A percentile compares a stretch with the other conserved stretches of the same genome.
Conservation (phyloP, 2,113 vertebrate species). For the Campylorhamphus procurvoides region DNA sequence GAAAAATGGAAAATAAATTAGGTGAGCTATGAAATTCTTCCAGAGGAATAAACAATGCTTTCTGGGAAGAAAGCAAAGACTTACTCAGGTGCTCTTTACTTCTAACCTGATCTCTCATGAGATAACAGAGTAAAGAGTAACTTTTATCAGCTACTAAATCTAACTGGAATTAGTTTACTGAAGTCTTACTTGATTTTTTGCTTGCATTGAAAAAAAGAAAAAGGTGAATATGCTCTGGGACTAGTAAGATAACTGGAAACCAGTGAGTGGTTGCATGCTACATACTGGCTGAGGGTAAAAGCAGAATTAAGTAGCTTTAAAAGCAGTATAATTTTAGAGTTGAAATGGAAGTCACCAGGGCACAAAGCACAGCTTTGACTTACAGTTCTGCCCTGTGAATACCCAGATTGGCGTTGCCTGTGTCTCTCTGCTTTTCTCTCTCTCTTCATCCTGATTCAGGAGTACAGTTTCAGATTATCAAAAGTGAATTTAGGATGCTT, state of each 20-base stretch:
- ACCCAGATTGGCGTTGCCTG: fast-evolving
- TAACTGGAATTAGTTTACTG: neutral
- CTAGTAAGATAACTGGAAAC: neutral
- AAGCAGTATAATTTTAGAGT: conserved; percentile 1
- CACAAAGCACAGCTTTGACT: neutral
- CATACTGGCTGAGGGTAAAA: neutral
- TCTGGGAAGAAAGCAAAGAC: neutral
- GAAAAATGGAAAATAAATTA: neutral
- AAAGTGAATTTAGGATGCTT: neutral
- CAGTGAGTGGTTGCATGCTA: neutral
- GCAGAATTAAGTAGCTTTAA: neutral
- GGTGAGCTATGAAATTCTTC: neutral
- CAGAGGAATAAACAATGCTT: neutral
- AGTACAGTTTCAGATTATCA: neutral
- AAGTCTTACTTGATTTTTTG: neutral
- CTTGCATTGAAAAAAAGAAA: neutral
- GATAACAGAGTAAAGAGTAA: neutral
- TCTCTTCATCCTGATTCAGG: neutral
- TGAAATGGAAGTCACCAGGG: neutral
- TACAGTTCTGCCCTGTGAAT: neutral
- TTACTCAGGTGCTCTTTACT: neutral
- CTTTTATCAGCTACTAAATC: neutral
- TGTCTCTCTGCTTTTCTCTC: neutral
- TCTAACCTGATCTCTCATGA: neutral
- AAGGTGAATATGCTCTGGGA: neutral